Conservation (phyloP, 2,797 vertebrate genomes). For the Tadarida brasiliensis region DNA sequence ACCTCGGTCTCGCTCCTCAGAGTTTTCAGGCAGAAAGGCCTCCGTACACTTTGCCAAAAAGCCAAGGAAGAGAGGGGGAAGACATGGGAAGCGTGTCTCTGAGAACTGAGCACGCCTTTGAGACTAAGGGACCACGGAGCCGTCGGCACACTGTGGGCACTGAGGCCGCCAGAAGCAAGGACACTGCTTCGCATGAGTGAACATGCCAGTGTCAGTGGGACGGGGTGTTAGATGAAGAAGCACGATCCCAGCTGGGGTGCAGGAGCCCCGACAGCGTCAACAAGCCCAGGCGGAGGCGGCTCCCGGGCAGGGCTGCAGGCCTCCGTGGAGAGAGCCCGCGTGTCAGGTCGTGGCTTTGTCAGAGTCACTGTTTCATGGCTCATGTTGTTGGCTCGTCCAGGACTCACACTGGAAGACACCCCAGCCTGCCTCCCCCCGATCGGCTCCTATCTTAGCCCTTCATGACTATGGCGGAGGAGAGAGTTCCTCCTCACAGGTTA, state of each 20-base stretch:
- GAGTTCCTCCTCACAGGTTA: not conserved
- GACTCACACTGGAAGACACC: not conserved
- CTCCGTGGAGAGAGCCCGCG: not conserved
- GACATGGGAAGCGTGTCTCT: conserved; percentile 71
- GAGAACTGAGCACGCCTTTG: conserved; percentile 70
- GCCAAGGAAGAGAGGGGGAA: not conserved
- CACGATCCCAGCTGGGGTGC: conserved; percentile 77
- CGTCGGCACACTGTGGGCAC: conserved; percentile 75
- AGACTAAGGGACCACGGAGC: conserved; percentile 74
- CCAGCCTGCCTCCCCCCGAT: not conserved
- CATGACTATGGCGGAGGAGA: not conserved
- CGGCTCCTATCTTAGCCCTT: not conserved
- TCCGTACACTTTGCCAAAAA: conserved; percentile 68
- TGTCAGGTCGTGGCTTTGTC: not conserved
- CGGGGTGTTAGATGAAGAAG: conserved; percentile 82
- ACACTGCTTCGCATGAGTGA: conserved; percentile 77
- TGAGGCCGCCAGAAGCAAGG: conserved; percentile 69
- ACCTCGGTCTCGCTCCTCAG: conserved; percentile 81
- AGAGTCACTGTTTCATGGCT: not conserved
- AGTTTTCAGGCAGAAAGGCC: conserved; percentile 76
- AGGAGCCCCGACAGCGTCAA: conserved; percentile 77
- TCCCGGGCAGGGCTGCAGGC: conserved; percentile 15
- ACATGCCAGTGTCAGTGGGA: conserved; percentile 72
- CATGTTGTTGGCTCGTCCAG: not conserved
- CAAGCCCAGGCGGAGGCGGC: conserved; percentile 69